These are phyloP conservation scores for Cygnus buccinator DNA, from an alignment of 2,113 vertebrate species.

Conservation along the genomic window DNA sequence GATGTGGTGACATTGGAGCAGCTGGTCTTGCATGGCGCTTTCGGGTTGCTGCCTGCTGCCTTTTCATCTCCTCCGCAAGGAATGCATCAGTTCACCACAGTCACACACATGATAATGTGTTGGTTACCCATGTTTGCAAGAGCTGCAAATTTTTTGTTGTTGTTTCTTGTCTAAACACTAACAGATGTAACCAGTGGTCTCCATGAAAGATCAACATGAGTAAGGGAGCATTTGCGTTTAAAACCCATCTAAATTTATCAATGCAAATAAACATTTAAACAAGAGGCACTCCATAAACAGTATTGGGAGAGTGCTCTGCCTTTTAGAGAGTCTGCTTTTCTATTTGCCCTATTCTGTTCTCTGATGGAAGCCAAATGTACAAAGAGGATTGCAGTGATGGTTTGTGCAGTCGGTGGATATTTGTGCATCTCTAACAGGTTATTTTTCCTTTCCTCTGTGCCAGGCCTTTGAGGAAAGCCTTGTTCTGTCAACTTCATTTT, in stretches of 20 bases:
- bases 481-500: not conserved
- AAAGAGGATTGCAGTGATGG: not conserved
- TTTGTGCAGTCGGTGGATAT: not conserved
- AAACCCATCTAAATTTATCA: conserved; percentile 45
- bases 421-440: not conserved
- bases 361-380: not conserved
- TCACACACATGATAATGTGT: conserved; percentile 30
- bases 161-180: conserved; percentile 57
- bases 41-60: not conserved
- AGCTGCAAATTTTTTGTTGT: conserved; percentile 64
- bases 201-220: not conserved
- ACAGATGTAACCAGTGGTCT: conserved; percentile 54
- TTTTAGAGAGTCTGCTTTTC: not conserved
- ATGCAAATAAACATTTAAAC: conserved; percentile 42
- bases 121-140: conserved; percentile 66
- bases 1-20: not conserved
- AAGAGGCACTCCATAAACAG: not conserved
- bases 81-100: conserved; percentile 33
- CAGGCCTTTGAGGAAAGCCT: not conserved
- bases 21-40: not conserved
- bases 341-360: not conserved
- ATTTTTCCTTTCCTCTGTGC: not conserved
- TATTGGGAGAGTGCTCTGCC: not conserved
- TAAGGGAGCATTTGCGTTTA: conserved; percentile 29
- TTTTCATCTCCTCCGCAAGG: conserved; percentile 46